Evolutionary conservation across 2,888 invertebrate species (phyloP).

Genomic region (Pecten maximus): DNA sequence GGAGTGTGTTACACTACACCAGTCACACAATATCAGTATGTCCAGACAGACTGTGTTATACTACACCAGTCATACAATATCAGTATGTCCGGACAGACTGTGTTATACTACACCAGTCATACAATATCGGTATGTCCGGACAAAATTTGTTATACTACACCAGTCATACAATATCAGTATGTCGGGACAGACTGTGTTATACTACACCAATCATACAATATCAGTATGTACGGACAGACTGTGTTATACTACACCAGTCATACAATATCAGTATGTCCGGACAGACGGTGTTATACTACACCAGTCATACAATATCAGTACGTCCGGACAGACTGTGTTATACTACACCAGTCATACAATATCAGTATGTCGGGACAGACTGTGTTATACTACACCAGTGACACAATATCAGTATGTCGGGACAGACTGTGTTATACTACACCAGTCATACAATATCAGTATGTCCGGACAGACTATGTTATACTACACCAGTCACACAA

Average conservation of each 20-base stretch:
- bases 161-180: not conserved
- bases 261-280: not conserved
- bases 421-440: too few species aligned
- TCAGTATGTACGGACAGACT: not conserved
- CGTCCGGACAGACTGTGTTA: not conserved
- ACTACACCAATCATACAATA: not conserved
- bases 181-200: not conserved
- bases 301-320: not conserved
- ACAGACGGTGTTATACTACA: not conserved
- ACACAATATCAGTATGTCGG: too few species aligned
- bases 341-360: too few species aligned
- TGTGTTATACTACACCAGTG: too few species aligned
- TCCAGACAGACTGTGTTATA: too few species aligned
- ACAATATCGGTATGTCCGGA: not conserved
- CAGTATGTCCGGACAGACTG: too few species aligned
- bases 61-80: too few species aligned
- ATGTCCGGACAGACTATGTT: not conserved
- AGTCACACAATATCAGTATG: too few species aligned
- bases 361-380: too few species aligned
- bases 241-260: not conserved
- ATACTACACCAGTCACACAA: not conserved
- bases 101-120: too few species aligned
- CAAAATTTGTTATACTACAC: not conserved
- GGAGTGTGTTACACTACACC: not conserved
- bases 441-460: not conserved